Base-by-base conservation (phyloP, 2,113 vertebrate genomes). In the Microtus ochrogaster region DNA sequence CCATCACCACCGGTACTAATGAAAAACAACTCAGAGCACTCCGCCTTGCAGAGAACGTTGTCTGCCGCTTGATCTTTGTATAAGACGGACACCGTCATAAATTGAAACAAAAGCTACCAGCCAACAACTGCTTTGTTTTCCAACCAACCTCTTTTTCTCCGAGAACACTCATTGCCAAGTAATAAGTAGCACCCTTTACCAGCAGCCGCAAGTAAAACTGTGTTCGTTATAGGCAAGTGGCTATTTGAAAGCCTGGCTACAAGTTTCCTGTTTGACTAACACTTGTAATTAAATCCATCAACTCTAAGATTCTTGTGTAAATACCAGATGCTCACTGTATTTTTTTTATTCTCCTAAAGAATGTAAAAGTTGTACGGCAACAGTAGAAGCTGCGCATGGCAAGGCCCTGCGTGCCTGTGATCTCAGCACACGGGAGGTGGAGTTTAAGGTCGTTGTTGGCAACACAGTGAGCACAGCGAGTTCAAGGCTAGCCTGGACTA, bases 211-310 rank as follows among this genome's bases (percentile, higher is more conserved):
- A 94, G 65, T 65, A 44, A 83, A 95, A 89, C 78, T 90, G 92
- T 76, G 91, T 94, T 90, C 61, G 73, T 91, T 95, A 74, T 28
- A 95, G 96, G 94, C 94, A 47, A 97, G 97, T 93, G 96, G 95
- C 97, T 97, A 97, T 95, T 96, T 93, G 94, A 94, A 97, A 97
- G 97, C 97, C 97, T 97, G 97, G 97, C 94, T 96, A 97, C 97
- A 96, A 97, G 94, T 95, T 97, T 83, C 97, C 94, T 97, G 97
- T 97, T 97, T 97, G 96, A 95, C 96, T 97, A 93, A 97, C 97
- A 97, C 97, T 97, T 97, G 90, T 95, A 97, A 97, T 97, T 96
- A 96, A 97, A 98, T 97, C 97, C 78, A 55, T 97, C 97, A 96
- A 92, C 97, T 97, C 96, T 66, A 96, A 93, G 97, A 97, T 91